phyloP scores from a whole-genome alignment of 35 echinoderm and acorn worm genomes.

The Apostichopus japonicus region DNA sequence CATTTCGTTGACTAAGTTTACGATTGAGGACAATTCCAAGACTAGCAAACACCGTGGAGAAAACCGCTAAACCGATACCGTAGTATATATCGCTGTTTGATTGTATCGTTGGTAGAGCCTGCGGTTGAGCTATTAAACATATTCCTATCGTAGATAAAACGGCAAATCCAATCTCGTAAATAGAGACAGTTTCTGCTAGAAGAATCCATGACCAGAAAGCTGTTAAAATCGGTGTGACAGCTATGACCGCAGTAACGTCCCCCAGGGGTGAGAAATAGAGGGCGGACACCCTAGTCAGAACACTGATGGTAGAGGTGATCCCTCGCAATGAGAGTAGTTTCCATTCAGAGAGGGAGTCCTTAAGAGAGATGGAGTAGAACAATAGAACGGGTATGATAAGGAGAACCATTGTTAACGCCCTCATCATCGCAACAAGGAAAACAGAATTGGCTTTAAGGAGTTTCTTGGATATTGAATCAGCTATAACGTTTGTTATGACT shows the following conservation, averaged over 20 bases:
- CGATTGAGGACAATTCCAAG: constrained; percentile 30
- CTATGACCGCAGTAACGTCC: constrained; percentile 13
- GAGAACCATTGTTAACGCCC: neutral
- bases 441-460: constrained; percentile 6
- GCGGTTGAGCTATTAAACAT: constrained; percentile 20
- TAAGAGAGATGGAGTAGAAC: neutral
- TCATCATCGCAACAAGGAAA: constrained; percentile 27
- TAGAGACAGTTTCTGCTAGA: neutral
- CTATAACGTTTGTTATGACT: neutral
- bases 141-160: constrained; percentile 4
- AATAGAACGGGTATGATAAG: neutral
- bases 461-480: constrained; percentile 18
- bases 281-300: neutral
- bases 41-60: constrained; percentile 6
- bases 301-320: neutral
- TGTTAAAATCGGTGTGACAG: constrained; percentile 6
- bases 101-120: too few relatives aligned
- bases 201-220: constrained; percentile 19
- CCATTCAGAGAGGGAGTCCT: neutral
- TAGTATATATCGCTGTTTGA: neutral
- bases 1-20: constrained; percentile 30
- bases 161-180: constrained; percentile 3
- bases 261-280: constrained; percentile 25
- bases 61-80: constrained; percentile 9
- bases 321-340: constrained; percentile 5